A percentile compares a stretch with the other conserved stretches of the same genome.
Evolutionary conservation across 2,797 vertebrate genomes (phyloP).

Genomic region (Monodelphis domestica): DNA sequence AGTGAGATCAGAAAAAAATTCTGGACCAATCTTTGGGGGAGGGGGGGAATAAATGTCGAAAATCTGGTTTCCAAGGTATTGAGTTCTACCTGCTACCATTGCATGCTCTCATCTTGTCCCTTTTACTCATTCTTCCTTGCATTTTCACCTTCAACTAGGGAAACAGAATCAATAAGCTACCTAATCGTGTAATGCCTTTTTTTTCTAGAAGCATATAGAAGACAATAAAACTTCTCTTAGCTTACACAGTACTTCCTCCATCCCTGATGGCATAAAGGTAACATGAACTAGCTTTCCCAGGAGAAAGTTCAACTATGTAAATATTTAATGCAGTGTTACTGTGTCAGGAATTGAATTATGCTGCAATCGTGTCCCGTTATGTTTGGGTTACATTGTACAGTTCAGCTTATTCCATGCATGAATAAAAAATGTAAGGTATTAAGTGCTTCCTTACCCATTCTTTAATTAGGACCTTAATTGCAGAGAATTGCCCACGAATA

Average conservation of each 20-base stretch:
- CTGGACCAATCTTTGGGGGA: neutral
- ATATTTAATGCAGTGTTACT: constrained; percentile 45
- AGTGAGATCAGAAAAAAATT: constrained; percentile 19
- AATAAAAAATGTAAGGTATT: constrained; percentile 39
- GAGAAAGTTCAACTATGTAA: constrained; percentile 18
- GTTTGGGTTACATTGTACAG: constrained; percentile 60
- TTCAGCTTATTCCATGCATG: constrained; percentile 70
- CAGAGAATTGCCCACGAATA: constrained; percentile 63
- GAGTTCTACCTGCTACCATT: neutral
- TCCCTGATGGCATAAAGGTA: neutral
- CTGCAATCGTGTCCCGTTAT: constrained; percentile 51
- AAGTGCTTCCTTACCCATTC: constrained; percentile 68
- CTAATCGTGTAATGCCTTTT: constrained; percentile 32
- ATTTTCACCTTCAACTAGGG: constrained; percentile 33
- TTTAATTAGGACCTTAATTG: constrained; percentile 76
- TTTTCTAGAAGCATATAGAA: constrained; percentile 31
- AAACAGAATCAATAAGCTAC: constrained; percentile 49
- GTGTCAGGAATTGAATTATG: constrained; percentile 58
- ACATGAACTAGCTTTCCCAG: constrained; percentile 41
- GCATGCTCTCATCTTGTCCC: constrained; percentile 31
- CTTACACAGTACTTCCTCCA: constrained; percentile 39
- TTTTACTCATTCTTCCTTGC: constrained; percentile 34
- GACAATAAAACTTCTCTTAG: constrained; percentile 43
- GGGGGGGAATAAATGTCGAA: neutral
- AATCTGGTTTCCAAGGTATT: constrained; percentile 12